phyloP scores from a whole-genome alignment of 2,797 vertebrate species.

The Tympanoctomys barrerae region DNA sequence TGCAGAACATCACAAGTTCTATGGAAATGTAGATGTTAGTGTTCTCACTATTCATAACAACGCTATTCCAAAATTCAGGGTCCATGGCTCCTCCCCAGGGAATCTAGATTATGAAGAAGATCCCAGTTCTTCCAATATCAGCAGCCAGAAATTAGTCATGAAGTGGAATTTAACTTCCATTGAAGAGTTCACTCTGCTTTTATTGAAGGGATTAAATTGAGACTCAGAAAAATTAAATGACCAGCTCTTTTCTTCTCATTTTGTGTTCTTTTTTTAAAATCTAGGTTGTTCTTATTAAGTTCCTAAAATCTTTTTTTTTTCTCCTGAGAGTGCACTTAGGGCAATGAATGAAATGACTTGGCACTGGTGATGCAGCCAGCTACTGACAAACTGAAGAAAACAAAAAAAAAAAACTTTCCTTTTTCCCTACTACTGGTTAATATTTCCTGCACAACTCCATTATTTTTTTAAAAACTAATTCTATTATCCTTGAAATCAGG shows the following conservation, averaged over 20 bases:
- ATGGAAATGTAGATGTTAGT: background rate
- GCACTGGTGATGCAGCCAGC: background rate
- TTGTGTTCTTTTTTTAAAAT: background rate
- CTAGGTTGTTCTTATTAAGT: background rate
- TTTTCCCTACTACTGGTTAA: background rate
- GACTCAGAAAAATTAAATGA: background rate
- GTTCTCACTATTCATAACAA: background rate
- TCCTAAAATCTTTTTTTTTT: background rate
- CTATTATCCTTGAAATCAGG: background rate
- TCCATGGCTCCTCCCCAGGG: background rate
- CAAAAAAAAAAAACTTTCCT: background rate
- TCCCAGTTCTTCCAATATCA: background rate
- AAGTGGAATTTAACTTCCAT: background rate
- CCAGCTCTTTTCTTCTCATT: background rate
- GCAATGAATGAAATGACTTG: background rate
- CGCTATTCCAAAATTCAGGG: background rate
- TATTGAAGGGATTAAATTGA: background rate
- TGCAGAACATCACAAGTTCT: fast-evolving
- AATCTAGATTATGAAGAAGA: background rate
- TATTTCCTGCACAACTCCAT: background rate
- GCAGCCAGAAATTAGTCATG: background rate
- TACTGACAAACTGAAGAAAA: background rate
- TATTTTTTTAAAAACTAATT: background rate
- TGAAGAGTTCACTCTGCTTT: background rate
- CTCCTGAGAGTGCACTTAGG: background rate